Conservation (phyloP, 1,140 invertebrate genomes). For the Nomia melanderi region DNA sequence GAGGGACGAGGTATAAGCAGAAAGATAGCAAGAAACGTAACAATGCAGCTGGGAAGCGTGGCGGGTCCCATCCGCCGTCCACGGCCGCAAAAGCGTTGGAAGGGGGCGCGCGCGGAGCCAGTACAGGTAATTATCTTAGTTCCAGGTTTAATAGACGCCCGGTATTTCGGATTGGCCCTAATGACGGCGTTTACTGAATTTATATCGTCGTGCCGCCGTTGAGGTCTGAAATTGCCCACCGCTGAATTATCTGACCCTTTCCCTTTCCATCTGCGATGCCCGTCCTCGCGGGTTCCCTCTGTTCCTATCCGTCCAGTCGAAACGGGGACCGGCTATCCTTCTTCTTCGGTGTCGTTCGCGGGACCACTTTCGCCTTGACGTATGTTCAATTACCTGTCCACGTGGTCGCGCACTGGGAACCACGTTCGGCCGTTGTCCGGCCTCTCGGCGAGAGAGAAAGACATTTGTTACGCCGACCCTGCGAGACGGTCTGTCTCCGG, state of each 20-base stretch:
- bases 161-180: conserved; percentile 78
- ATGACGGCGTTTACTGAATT: conserved; percentile 79
- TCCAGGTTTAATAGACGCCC: conserved; percentile 78
- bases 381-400: conserved; percentile 72
- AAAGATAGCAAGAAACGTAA: conserved; percentile 64
- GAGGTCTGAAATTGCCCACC: conserved; percentile 68
- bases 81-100: conserved; percentile 22
- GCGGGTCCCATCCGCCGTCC: conserved; percentile 5
- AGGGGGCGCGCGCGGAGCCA: conserved; percentile 34
- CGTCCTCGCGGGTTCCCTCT: neutral
- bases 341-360: conserved; percentile 47
- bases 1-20: conserved; percentile 48
- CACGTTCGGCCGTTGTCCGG: no score
- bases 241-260: conserved; percentile 63
- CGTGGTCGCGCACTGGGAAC: conserved; percentile 43
- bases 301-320: conserved; percentile 24
- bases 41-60: conserved; percentile 63
- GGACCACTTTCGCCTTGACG: conserved; percentile 64
- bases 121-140: conserved; percentile 78
- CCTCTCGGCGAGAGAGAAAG: conserved; percentile 68
- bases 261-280: neutral
- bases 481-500: conserved; percentile 51
- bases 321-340: conserved; percentile 41
- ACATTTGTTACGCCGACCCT: conserved; percentile 68
- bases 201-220: conserved; percentile 70